Conservation (phyloP, 2,888 invertebrate genomes). For the Abrostola tripartita region DNA sequence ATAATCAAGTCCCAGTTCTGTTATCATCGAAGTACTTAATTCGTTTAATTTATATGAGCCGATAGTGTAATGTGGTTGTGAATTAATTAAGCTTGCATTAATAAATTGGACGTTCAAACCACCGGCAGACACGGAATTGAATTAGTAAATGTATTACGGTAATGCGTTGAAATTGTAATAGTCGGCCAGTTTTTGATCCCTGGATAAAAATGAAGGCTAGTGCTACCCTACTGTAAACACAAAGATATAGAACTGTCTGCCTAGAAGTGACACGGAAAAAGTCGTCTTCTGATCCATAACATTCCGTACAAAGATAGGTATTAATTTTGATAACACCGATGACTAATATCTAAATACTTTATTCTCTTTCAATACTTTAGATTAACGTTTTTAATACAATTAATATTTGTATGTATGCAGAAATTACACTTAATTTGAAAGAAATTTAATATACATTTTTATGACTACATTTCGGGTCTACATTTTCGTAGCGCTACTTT, state of each 20-base stretch:
- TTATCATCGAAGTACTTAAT: constrained; percentile 65
- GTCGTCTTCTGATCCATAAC: neutral
- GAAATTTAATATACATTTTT: too few species aligned
- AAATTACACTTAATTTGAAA: too few species aligned
- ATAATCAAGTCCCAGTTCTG: constrained; percentile 59
- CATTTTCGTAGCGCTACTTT: too few species aligned
- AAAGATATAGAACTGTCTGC: constrained; percentile 28
- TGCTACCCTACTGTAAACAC: constrained; percentile 66
- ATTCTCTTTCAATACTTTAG: too few species aligned
- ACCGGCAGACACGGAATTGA: constrained; percentile 71
- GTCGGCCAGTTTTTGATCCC: constrained; percentile 75
- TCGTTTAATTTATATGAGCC: constrained; percentile 66
- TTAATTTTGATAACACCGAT: too few species aligned
- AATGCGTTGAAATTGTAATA: constrained; percentile 76
- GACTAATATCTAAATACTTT: too few species aligned
- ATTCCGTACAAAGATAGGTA: too few species aligned
- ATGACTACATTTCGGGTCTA: too few species aligned
- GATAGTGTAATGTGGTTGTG: constrained; percentile 64
- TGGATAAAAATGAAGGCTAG: constrained; percentile 72
- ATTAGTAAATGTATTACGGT: constrained; percentile 72
- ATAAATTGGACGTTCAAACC: constrained; percentile 74
- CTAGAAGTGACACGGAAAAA: constrained; percentile 35
- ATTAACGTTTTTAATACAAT: too few species aligned
- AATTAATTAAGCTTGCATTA: constrained; percentile 73
- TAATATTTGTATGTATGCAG: too few species aligned